Conservation (phyloP, 2,888 invertebrate species). For the Alviniconcha strummeri region DNA sequence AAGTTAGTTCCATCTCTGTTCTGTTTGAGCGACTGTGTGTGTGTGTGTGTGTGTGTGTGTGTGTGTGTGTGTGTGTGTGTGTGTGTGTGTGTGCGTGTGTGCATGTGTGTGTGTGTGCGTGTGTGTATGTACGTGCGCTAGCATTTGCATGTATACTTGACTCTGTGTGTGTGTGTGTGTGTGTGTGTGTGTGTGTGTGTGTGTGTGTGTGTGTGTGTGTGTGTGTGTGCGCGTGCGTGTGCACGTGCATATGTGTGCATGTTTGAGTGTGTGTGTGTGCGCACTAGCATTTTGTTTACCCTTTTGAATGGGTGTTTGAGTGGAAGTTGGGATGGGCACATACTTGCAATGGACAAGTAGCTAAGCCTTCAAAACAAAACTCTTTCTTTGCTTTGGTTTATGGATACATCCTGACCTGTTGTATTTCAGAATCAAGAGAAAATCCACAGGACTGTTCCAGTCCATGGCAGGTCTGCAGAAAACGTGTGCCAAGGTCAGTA, state of each 20-base stretch:
- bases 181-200: not conserved
- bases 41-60: not conserved
- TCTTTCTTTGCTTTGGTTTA: too few relatives aligned
- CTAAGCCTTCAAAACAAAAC: too few relatives aligned
- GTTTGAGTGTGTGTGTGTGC: not conserved
- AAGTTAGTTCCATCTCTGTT: slow-evolving; percentile 73
- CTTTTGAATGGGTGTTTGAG: not conserved
- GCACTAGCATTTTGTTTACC: not conserved
- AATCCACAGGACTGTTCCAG: slow-evolving; percentile 96
- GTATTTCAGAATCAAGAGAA: slow-evolving; percentile 84
- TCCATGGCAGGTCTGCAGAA: slow-evolving; percentile 96
- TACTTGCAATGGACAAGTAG: too few relatives aligned
- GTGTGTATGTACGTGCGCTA: not conserved
- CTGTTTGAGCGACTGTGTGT: not conserved
- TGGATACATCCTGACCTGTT: too few relatives aligned
- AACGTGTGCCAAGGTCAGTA: slow-evolving; percentile 92
- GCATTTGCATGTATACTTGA: too few relatives aligned
- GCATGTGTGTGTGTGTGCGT: not conserved
- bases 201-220: not conserved
- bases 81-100: slow-evolving; percentile 8
- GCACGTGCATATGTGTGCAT: not conserved
- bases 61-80: not conserved
- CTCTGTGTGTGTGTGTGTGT: not conserved
- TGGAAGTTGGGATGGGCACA: too few relatives aligned
- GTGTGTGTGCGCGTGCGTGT: not conserved